phyloP scores from a whole-genome alignment of 2,797 vertebrate genomes.

The Premnoplex brunnescens region DNA sequence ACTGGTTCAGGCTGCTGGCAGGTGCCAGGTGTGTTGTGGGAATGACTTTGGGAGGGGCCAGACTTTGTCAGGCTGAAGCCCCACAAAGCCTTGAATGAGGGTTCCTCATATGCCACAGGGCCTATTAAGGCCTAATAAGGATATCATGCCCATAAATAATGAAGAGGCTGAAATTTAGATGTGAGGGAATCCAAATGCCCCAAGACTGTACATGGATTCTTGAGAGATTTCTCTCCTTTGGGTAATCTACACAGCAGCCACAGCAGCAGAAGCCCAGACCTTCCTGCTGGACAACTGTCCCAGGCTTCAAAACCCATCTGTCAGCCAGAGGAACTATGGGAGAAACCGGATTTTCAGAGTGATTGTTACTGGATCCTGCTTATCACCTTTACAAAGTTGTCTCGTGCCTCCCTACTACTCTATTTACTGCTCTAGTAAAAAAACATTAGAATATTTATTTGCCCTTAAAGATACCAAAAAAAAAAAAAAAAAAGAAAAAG shows the following conservation, averaged over 20 bases:
- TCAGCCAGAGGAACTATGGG: neutral
- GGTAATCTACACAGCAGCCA: neutral
- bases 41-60: neutral
- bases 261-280: neutral
- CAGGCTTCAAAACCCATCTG: neutral
- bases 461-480: slow-evolving; percentile 63
- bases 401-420: neutral
- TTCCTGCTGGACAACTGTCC: neutral
- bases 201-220: neutral
- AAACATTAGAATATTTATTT: slow-evolving; percentile 13
- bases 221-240: neutral
- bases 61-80: neutral
- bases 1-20: neutral
- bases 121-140: neutral
- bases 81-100: neutral
- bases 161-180: neutral
- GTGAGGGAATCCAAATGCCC: neutral
- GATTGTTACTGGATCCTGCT: neutral
- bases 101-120: neutral
- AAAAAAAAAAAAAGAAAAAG: slow-evolving; percentile 9
- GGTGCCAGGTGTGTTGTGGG: rapidly evolving
- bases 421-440: slow-evolving; percentile 38
- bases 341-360: neutral
- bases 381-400: neutral
- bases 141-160: neutral